phyloP scores from a whole-genome alignment of 2,888 invertebrate species.

The Harpalus rubripes region DNA sequence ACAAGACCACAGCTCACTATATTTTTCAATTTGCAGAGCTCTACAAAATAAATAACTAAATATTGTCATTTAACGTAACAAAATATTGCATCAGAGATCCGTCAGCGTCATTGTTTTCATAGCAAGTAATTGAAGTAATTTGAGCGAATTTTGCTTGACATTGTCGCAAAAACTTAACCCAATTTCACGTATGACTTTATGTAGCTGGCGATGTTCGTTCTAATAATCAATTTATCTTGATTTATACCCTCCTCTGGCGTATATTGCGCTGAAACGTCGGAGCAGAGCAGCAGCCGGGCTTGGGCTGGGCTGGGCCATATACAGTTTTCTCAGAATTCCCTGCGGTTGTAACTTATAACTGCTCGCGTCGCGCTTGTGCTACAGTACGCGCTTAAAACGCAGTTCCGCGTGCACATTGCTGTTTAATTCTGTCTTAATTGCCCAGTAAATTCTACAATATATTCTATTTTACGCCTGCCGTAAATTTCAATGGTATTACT shows the following conservation, averaged over 20 bases:
- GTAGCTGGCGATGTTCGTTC: conserved; percentile 54
- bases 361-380: neutral
- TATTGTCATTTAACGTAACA: too few relatives aligned
- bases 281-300: too few relatives aligned
- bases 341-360: conserved; percentile 60
- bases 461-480: conserved; percentile 59
- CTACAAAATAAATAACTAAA: too few relatives aligned
- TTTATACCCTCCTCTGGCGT: conserved; percentile 57
- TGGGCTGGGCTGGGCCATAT: conserved; percentile 1
- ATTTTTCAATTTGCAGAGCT: too few relatives aligned
- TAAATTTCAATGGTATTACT: conserved; percentile 59
- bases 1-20: too few relatives aligned
- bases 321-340: conserved; percentile 34
- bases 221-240: conserved; percentile 67
- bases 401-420: conserved; percentile 61
- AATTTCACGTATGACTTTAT: conserved; percentile 62
- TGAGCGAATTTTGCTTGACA: too few relatives aligned
- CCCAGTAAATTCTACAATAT: conserved; percentile 58
- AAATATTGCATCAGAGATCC: too few relatives aligned
- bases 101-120: too few relatives aligned
- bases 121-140: too few relatives aligned
- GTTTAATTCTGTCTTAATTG: conserved; percentile 65
- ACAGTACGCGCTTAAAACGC: conserved; percentile 58
- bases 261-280: conserved; percentile 26
- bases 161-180: conserved; percentile 56